Percentiles rank a stretch among this genome's conserved stretches.
These are phyloP conservation scores for Ceryle rudis DNA, from an alignment of 2,797 vertebrate genomes.

Conservation along the genomic window DNA sequence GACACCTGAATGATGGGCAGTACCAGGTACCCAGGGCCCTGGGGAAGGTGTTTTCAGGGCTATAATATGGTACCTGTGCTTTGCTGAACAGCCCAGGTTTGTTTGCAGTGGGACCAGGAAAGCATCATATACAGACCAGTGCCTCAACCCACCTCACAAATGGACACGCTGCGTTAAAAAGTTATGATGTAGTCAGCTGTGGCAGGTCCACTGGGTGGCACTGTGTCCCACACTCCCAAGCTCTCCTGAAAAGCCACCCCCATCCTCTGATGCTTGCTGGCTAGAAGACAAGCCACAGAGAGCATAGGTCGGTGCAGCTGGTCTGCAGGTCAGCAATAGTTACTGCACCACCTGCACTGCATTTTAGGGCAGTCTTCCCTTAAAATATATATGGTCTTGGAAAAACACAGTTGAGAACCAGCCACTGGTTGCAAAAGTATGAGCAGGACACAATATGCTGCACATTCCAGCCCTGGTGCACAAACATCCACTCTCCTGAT, in stretches of 20 bases:
- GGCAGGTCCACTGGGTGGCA: constrained; percentile 44
- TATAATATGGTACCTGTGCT: background rate
- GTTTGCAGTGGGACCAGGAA: background rate
- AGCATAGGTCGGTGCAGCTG: background rate
- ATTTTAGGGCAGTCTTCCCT: background rate
- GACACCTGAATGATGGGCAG: background rate
- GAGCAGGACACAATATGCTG: background rate
- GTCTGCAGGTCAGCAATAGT: background rate
- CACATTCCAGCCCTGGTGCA: background rate
- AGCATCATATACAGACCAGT: background rate
- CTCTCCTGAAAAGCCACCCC: background rate
- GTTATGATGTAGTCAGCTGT: background rate
- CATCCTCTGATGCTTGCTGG: accelerated
- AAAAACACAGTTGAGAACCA: background rate
- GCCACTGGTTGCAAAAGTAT: background rate
- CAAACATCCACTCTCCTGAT: accelerated
- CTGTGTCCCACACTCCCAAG: background rate
- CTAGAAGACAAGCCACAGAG: background rate
- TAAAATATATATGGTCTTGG: background rate
- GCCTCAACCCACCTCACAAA: accelerated
- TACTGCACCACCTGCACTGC: background rate
- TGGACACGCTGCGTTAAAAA: accelerated
- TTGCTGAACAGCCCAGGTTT: background rate
- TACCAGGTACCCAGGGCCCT: background rate
- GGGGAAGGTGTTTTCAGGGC: background rate